Evolutionary conservation across 2,888 invertebrate genomes (phyloP).

Genomic region (Aleiodes testaceus): DNA sequence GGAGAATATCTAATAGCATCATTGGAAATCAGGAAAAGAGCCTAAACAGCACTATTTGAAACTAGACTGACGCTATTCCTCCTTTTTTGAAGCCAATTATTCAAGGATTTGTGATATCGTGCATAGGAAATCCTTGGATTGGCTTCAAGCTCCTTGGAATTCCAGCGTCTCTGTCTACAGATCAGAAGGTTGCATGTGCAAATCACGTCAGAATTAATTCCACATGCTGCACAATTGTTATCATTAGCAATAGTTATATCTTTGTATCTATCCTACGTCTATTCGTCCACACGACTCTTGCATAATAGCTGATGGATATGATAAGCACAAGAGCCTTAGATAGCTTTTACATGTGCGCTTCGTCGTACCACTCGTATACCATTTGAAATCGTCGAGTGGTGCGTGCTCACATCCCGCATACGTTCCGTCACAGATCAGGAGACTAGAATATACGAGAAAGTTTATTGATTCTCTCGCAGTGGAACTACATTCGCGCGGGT

Average conservation of each 20-base stretch:
- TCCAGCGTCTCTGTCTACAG: constrained; percentile 96
- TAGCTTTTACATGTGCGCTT: not conserved
- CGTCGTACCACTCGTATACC: constrained; percentile 27
- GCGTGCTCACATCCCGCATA: constrained; percentile 71
- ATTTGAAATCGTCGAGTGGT: constrained; percentile 53
- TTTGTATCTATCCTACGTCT: not conserved
- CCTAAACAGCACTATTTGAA: too few species aligned
- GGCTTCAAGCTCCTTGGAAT: constrained; percentile 83
- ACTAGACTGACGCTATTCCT: too few species aligned
- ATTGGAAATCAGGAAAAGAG: not conserved
- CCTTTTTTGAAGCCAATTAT: not conserved
- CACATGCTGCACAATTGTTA: constrained; percentile 43
- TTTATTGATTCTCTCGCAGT: constrained; percentile 65
- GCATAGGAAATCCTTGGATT: too few species aligned
- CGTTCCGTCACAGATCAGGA: constrained; percentile 63
- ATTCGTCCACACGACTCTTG: too few species aligned
- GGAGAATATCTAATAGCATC: not conserved
- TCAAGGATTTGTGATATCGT: not conserved
- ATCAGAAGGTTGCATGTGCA: constrained; percentile 99
- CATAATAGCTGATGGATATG: not conserved
- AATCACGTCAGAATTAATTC: constrained; percentile 92
- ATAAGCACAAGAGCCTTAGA: constrained; percentile 4
- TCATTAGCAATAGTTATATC: not conserved
- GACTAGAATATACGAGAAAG: constrained; percentile 55
- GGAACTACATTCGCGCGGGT: constrained; percentile 70